Base-by-base conservation (phyloP, 2,797 vertebrate species). In the Denticeps clupeoides region DNA sequence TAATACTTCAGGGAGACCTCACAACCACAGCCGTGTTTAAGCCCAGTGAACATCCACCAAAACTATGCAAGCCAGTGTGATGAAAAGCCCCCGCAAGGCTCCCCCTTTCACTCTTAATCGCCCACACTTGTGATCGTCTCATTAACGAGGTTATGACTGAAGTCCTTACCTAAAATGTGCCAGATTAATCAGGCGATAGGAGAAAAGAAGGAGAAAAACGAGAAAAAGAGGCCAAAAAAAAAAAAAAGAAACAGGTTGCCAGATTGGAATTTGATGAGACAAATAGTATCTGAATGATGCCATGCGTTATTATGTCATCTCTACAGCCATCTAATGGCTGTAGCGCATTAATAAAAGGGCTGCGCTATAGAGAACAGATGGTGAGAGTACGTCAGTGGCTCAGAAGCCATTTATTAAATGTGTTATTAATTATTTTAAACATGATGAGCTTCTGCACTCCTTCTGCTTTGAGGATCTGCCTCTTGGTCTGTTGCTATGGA, bases 321-420 rank as follows among this genome's bases (percentile, higher is more conserved):
- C 62, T 62, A 70, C 70, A 68, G 72, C 70, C 69, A 67, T 75
- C 73, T 77, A 79, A 82, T 78, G 73, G 70, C 74, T 80, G 78
- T 71, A 74, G 77, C 71, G 54, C 75, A 79, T 81, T 81, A 82
- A 83, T 80, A 81, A 82, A 77, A 72, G 60, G 54, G 70, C 68
- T 71, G 71, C 65, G 70, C 79, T 78, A 72, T 69, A 71, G 65
- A 61, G 61, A 81, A 75, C 83, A 86, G 81, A 86, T 84, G 83
- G 81, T 63, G 74, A 74, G 75, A 74, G 77, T 75, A 64, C 75
- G 72, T 79, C 46, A 63, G 66, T 51, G 73, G 76, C 78, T 78
- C 80, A 78, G 74, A 71, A 83, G 82, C 74, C 75, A 82, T 84
- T 84, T 84, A 83, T 83, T 84, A 82, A 83, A 84, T 79, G 74